These are phyloP conservation scores for Orientallactaga sibirica DNA, from an alignment of 2,797 vertebrate genomes.

Conservation along the genomic window DNA sequence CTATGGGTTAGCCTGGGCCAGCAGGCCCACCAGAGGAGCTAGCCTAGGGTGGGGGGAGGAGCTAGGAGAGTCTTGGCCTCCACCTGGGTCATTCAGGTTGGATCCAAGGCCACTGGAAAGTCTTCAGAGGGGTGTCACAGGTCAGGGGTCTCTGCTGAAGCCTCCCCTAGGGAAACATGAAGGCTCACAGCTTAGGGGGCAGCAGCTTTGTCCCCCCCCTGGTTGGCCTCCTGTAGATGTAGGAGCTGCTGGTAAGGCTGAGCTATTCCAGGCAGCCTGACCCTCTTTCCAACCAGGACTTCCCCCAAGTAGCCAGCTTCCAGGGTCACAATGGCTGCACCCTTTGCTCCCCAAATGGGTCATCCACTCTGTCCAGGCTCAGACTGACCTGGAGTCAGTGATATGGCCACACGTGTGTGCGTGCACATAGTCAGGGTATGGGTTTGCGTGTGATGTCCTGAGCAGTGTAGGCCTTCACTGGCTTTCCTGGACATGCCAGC, in stretches of 20 bases:
- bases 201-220: not conserved
- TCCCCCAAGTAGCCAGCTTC: not conserved
- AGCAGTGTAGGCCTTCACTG: not conserved
- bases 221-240: not conserved
- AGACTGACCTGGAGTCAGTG: too few species aligned
- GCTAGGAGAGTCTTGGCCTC: not conserved
- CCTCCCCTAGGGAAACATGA: too few species aligned
- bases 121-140: not conserved
- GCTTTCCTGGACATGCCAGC: not conserved
- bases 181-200: not conserved
- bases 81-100: too few species aligned
- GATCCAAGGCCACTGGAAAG: too few species aligned
- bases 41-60: not conserved
- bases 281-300: not conserved
- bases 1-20: not conserved
- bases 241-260: not conserved
- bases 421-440: not conserved
- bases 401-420: too few species aligned
- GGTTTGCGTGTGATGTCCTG: not conserved
- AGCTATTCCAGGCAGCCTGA: not conserved
- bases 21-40: not conserved
- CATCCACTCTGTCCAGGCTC: not conserved
- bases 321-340: not conserved
- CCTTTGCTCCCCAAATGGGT: not conserved
- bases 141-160: not conserved